Evolutionary conservation across 2,797 vertebrate genomes (phyloP), one percentile per base, ranked within the genome.

Genomic region (Tragelaphus eurycerus): DNA sequence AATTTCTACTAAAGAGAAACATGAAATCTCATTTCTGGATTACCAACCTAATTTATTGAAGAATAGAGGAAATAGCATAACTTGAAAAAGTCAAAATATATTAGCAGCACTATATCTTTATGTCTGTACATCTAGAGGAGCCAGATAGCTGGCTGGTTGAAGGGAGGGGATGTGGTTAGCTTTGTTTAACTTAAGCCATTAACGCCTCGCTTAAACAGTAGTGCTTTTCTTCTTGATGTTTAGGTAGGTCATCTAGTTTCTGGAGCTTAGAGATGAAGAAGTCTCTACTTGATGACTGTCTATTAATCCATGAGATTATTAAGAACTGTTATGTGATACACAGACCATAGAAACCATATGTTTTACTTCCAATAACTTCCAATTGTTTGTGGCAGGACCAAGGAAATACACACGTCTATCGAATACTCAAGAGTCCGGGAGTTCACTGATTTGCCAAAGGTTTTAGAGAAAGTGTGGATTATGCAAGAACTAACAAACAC

Each of bases 101-200:
- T 91, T 86, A 52, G 3, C 10, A 95, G 43, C 2, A 55, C 57
- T 54, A 29, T 14, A 29, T 85, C 38, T 83, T 94, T 89, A 78
- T 43, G 86, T 59, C 29, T 79, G 4, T 86, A 16, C 57, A 86
- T 83, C 62, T 60, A 78, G 50, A 21, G 21, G 76, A 82, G 60
- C 46, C 34, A 62, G 46, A 10, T 17, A 29, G n/a, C 43, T 50
- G 55, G 88, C 50, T 90, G 50, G n/a, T 60, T 43, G 43, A 90
- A 62, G 74, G 57, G 34, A 95, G 46, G 57, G 91, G 82, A 96
- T 89, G 90, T 96, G 78, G 84, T 93, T 93, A 95, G 34, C 27
- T 81, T 62, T 76, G 50, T 31, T 94, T 60, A 83, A 78, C 71
- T 79, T 78, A 71, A 81, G 81, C 81, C 48, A 79, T 52, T 27